Evolutionary conservation across 2,888 invertebrate species (phyloP).

Genomic region (Hecatera dysodea): DNA sequence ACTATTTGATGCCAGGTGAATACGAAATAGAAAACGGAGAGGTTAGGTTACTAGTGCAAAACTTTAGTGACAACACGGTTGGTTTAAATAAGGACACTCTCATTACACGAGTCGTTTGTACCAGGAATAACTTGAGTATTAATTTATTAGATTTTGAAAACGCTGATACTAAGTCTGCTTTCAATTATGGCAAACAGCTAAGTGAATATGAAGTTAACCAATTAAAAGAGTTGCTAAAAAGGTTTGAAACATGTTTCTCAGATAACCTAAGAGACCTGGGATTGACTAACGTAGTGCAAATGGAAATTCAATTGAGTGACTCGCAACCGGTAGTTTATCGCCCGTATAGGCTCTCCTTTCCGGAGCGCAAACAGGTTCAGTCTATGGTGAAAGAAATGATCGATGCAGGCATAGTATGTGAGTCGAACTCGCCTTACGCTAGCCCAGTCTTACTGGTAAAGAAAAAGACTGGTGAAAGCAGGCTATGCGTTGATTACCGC

Average conservation of each 20-base stretch:
- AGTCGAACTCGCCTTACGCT: constrained; percentile 1
- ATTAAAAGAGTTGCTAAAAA: constrained; percentile 5
- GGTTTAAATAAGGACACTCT: background rate
- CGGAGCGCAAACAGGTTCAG: background rate
- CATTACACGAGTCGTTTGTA: background rate
- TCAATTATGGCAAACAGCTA: constrained; percentile 17
- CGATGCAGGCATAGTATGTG: constrained; percentile 1
- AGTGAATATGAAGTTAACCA: background rate
- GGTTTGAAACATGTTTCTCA: background rate
- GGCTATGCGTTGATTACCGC: constrained; percentile 1
- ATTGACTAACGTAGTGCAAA: too few relatives aligned
- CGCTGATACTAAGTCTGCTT: background rate
- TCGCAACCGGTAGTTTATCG: constrained; percentile 4
- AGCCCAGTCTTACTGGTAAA: constrained; percentile 1
- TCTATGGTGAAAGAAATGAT: constrained; percentile 5
- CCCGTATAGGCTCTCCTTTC: constrained; percentile 9
- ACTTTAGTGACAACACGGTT: background rate
- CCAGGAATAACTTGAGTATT: background rate
- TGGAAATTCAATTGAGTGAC: background rate
- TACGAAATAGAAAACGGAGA: constrained; percentile 11
- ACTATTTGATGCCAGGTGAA: constrained; percentile 9
- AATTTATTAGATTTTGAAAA: background rate
- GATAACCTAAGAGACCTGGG: background rate
- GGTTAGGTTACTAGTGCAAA: constrained; percentile 1
- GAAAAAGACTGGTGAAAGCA: constrained; percentile 4